Evolutionary conservation across 2,797 vertebrate genomes (phyloP).

Genomic region (Spinus olivaceus): DNA sequence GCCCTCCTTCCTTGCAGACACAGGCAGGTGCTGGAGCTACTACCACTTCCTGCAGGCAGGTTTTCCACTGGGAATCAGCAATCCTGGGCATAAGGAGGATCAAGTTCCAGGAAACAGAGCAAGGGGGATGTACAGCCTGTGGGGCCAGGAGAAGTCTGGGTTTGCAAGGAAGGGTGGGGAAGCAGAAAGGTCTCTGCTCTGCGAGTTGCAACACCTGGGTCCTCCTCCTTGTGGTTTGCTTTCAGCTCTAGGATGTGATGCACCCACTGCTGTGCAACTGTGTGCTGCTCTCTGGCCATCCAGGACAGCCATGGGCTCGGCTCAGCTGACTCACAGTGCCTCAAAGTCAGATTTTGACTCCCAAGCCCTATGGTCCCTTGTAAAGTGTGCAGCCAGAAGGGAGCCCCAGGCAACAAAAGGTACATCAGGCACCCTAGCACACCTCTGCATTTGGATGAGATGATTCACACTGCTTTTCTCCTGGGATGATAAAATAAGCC

Average conservation of each 20-base stretch:
- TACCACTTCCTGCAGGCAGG: neutral
- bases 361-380: neutral
- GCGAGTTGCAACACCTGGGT: fast-evolving
- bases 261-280: fast-evolving
- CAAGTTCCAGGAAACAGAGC: neutral
- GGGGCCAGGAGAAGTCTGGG: neutral
- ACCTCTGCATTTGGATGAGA: neutral
- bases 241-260: neutral
- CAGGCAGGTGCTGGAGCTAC: neutral
- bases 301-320: neutral
- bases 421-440: neutral
- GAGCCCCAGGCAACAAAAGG: neutral
- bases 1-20: fast-evolving
- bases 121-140: neutral
- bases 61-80: neutral
- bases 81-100: neutral
- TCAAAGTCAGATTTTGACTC: neutral
- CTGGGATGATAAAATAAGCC: neutral
- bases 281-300: fast-evolving
- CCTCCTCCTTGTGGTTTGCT: neutral
- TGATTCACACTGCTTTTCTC: neutral
- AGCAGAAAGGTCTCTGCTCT: neutral
- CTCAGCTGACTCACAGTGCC: neutral
- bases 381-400: neutral
- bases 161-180: neutral